Conservation (phyloP, 2,797 vertebrate genomes). For the Pangasius larnaudii region DNA sequence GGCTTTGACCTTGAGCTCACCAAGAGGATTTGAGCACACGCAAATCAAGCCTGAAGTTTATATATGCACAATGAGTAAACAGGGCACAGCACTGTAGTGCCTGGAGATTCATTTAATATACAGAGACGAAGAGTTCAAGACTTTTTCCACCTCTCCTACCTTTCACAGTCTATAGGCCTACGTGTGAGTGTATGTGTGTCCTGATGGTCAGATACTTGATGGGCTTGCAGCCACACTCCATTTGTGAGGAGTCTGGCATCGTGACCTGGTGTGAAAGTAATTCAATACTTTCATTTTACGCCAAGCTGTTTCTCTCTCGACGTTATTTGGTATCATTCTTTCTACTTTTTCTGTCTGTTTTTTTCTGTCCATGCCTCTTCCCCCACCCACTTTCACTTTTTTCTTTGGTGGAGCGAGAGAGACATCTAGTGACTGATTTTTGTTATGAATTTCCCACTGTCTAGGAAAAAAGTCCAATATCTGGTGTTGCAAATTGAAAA, state of each 20-base stretch:
- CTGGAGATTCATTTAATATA: not conserved
- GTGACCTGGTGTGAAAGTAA: constrained; percentile 77
- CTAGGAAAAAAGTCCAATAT: not conserved
- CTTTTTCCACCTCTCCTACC: not conserved
- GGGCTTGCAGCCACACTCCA: constrained; percentile 73
- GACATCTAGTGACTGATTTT: constrained; percentile 74
- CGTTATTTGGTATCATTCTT: constrained; percentile 62
- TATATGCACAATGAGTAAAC: not conserved
- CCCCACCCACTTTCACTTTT: not conserved
- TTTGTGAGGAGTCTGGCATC: constrained; percentile 76
- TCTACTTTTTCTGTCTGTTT: constrained; percentile 57
- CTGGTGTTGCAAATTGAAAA: constrained; percentile 1
- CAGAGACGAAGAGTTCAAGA: not conserved
- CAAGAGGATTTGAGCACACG: not conserved
- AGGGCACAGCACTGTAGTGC: not conserved
- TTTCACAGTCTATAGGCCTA: constrained; percentile 22
- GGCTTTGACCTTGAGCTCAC: constrained; percentile 32
- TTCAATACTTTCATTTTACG: constrained; percentile 76
- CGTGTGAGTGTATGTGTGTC: constrained; percentile 31
- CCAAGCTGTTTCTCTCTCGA: constrained; percentile 57
- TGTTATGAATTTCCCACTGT: not conserved
- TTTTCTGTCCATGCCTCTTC: constrained; percentile 11
- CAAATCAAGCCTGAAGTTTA: not conserved
- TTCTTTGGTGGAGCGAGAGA: constrained; percentile 79
- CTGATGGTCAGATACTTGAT: constrained; percentile 69